Evolutionary conservation across 2,113 vertebrate species (phyloP), one percentile per base, ranked within the genome.

Genomic region (Danionella cerebrum): DNA sequence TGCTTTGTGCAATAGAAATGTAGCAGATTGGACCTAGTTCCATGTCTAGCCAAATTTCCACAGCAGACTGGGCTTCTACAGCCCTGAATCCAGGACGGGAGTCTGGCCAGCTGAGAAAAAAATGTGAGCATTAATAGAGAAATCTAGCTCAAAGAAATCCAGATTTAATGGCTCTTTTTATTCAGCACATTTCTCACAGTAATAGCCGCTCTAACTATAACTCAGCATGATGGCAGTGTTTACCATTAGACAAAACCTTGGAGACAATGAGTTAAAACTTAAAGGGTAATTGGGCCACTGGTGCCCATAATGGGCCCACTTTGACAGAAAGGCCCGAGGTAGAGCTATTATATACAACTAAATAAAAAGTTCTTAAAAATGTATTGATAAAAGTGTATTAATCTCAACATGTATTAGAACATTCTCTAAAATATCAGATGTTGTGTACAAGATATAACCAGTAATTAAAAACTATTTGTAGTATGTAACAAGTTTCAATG

Each of bases 31-130:
- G 12, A 12, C n/a, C 6, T 38, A 44, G 62, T 65, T 19, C 13
- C 53, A 73, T 64, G 9, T 19, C 58, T 13, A 36, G 38, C 42
- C 71, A 72, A 65, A 44, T 69, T 71, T 78, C 63, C 59, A 33
- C 38, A 58, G 22, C 1, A 63, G 57, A 51, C 55, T 52, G 66
- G 52, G 36, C 21, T 33, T 58, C 48, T 3, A 10, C 18, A 41
- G 44, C 29, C 59, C 33, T 11, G 22, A 54, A 31, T 48, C 24
- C 44, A 47, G 29, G 45, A 47, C 31, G 39, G 33, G 48, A 13
- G 10, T 58, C 4, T 2, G 8, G 33, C 19, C 65, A 73, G 50
- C 6, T 38, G 27, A 65, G 55, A 38, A 75, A 65, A 68, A 70
- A 41, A 63, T 31, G 19, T 12, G 3, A 16, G 11, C 36, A 24